Percentiles rank a stretch among this genome's conserved stretches.
Evolutionary conservation across 2,888 invertebrate species (phyloP).

Genomic region (Pardosa pseudoannulata): DNA sequence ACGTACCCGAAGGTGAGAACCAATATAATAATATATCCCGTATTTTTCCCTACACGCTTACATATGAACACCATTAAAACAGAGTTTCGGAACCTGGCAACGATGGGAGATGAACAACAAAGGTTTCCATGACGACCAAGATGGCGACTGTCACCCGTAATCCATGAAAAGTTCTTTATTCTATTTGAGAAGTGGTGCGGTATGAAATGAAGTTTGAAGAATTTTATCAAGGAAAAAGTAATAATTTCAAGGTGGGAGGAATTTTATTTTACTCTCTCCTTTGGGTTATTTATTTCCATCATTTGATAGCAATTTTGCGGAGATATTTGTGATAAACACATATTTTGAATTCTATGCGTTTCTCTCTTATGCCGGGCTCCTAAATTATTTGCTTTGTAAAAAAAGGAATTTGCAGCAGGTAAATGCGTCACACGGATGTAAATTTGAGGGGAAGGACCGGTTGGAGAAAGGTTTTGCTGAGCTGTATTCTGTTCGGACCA

Average conservation of each 20-base stretch:
- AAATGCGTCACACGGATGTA: no score
- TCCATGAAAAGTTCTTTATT: conserved; percentile 57
- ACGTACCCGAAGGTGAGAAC: conserved; percentile 28
- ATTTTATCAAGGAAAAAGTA: conserved; percentile 52
- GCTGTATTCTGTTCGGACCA: neutral
- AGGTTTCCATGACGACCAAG: conserved; percentile 61
- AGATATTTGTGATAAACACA: conserved; percentile 12
- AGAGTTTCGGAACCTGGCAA: conserved; percentile 60
- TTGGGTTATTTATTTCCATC: neutral
- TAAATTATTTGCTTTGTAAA: neutral
- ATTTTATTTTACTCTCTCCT: neutral
- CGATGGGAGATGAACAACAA: conserved; percentile 65
- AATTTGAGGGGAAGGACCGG: neutral
- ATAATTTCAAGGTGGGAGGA: conserved; percentile 35
- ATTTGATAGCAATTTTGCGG: neutral
- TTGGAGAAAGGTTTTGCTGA: neutral
- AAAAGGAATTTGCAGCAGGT: neutral
- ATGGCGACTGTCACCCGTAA: conserved; percentile 52
- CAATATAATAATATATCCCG: conserved; percentile 61
- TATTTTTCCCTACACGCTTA: conserved; percentile 51
- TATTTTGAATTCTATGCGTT: neutral
- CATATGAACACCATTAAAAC: conserved; percentile 65
- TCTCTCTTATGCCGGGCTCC: neutral
- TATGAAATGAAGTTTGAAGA: conserved; percentile 60
- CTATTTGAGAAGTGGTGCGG: conserved; percentile 43